A percentile compares a stretch with the other conserved stretches of the same genome.
Conservation (phyloP, 2,888 invertebrate species). For the Leptinotarsa peninsularis region DNA sequence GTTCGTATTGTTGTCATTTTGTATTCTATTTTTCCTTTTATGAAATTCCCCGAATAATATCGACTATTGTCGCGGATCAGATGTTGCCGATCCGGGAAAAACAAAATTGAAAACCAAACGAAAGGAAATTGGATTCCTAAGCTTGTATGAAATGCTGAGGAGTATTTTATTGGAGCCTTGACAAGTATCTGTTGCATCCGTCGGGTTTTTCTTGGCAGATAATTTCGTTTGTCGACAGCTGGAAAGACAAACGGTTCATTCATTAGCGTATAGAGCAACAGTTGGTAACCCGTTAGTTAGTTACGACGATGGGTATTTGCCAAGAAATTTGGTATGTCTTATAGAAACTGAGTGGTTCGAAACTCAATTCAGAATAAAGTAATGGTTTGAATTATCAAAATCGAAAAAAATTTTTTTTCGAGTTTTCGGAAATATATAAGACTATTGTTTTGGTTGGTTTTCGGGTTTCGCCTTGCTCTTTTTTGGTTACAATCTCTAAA, state of each 20-base stretch:
- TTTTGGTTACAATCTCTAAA: too few species aligned
- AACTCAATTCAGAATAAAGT: too few species aligned
- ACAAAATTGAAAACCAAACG: constrained; percentile 44
- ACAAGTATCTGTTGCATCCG: constrained; percentile 31
- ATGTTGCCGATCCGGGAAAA: constrained; percentile 40
- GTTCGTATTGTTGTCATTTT: constrained; percentile 21
- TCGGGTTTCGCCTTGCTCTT: too few species aligned
- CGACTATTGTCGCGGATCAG: constrained; percentile 47
- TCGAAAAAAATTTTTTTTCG: too few species aligned
- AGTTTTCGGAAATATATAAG: too few species aligned
- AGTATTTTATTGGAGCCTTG: constrained; percentile 33
- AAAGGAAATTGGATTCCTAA: constrained; percentile 40
- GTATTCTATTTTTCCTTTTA: constrained; percentile 38
- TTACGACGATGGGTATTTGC: not conserved
- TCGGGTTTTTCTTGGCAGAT: constrained; percentile 3
- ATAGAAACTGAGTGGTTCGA: too few species aligned
- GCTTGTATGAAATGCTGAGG: constrained; percentile 36
- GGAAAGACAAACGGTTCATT: constrained; percentile 6
- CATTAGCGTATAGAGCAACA: constrained; percentile 6
- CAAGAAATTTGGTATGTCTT: not conserved
- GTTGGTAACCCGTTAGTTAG: not conserved
- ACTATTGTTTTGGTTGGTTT: too few species aligned
- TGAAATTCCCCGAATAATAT: constrained; percentile 45
- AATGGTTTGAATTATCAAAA: too few species aligned
- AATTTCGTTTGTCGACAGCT: constrained; percentile 1